A percentile compares a stretch with the other conserved stretches of the same genome.
Conservation (phyloP, 2,113 vertebrate species). For the Tyrannus savana region DNA sequence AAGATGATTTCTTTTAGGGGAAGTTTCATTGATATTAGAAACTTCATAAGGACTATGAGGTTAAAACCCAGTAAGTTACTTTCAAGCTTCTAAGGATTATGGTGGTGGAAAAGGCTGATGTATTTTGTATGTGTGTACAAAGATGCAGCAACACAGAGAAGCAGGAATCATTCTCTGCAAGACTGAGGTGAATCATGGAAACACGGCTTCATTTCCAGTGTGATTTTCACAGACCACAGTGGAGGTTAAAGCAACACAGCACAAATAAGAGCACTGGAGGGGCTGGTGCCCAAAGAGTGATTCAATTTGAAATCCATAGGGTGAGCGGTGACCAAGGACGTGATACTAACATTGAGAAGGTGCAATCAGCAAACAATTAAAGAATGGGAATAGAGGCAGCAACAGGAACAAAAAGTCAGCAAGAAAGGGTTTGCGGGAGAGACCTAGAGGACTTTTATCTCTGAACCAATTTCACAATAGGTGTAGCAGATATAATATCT, state of each 20-base stretch:
- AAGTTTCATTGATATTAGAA: background rate
- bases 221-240: background rate
- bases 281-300: background rate
- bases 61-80: background rate
- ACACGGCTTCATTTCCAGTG: background rate
- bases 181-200: background rate
- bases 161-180: background rate
- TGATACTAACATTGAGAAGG: background rate
- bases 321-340: background rate
- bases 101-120: background rate
- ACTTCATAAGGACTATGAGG: background rate
- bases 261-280: background rate
- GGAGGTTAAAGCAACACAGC: background rate
- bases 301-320: background rate
- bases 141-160: background rate
- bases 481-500: background rate
- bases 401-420: background rate
- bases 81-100: background rate
- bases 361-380: background rate
- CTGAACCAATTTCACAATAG: background rate
- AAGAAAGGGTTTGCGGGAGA: background rate
- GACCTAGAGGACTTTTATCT: background rate
- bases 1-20: background rate
- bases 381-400: background rate
- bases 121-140: background rate